Base-by-base conservation (phyloP, 2,113 vertebrate species). In the Spermophilus dauricus region DNA sequence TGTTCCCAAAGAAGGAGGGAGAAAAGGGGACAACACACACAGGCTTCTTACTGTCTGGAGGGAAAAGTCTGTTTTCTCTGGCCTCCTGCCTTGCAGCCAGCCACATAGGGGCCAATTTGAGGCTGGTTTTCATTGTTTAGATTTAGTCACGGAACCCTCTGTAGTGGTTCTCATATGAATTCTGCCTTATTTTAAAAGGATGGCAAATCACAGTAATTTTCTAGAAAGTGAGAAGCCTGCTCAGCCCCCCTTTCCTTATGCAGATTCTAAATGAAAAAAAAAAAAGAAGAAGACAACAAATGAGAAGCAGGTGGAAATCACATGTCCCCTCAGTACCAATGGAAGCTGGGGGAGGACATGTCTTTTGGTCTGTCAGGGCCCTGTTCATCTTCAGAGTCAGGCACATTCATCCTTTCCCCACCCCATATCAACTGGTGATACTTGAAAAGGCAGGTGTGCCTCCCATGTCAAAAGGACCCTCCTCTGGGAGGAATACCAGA, bases 111-210 rank as follows among this genome's bases (percentile, higher is more conserved):
- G 17, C 1, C 80, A 81, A 1, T 22, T 12, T 32, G 26, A 84
- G 63, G 34, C 42, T 72, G 67, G 45, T n/a, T 87, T 83, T 94
- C 28, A n/a, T 48, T 20, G 12, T 37, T 39, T 53, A 30, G 48
- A 76, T 22, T 20, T 24, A 26, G 73, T n/a, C 42, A 45, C 3
- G 32, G 39, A 73, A 80, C 22, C 20, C 45, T 94, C 56, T 76
- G 16, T 39, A 67, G 75, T 32, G n/a, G 20, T 26, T 75, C 20
- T 82, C 42, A 45, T 6, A 53, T 4, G 61, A 76, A 86, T 84
- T n/a, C 42, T 69, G 34, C n/a, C 7, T 24, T 56, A 93, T 45
- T 94, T 92, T 51, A 80, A 86, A 92, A 37, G 67, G 70, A 90
- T 28, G 26, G 8, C 37, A 85, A 89, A 94, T 61, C 9, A 81